Percentiles rank a stretch among this genome's conserved stretches.
Evolutionary conservation across 2,797 vertebrate genomes (phyloP).

Genomic region (Glossophaga mutica): DNA sequence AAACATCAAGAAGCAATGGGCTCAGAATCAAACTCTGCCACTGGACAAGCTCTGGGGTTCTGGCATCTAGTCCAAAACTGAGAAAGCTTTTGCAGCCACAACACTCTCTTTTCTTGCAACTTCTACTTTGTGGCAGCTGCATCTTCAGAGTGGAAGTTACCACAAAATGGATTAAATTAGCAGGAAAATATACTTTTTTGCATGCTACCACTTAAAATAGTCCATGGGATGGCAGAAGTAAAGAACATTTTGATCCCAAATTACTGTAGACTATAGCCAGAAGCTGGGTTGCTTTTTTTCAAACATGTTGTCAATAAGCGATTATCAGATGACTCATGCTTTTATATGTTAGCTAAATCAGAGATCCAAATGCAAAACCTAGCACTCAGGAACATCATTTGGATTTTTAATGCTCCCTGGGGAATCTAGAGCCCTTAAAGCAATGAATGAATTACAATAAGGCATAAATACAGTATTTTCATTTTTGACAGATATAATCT

Average conservation of each 20-base stretch:
- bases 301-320: conserved; percentile 53
- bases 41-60: background rate
- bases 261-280: conserved; percentile 63
- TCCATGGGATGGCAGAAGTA: background rate
- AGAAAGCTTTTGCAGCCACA: background rate
- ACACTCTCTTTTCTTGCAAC: conserved; percentile 34
- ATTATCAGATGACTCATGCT: conserved; percentile 35
- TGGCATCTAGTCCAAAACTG: background rate
- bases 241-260: conserved; percentile 58
- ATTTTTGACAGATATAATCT: conserved; percentile 53
- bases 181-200: conserved; percentile 66
- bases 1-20: background rate
- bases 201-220: conserved; percentile 65
- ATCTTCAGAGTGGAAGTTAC: conserved; percentile 66
- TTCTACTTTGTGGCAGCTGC: conserved; percentile 48
- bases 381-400: conserved; percentile 41
- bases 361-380: conserved; percentile 60
- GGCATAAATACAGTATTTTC: conserved; percentile 49
- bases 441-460: conserved; percentile 50
- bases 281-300: conserved; percentile 51
- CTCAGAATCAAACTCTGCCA: background rate
- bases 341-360: conserved; percentile 53
- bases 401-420: conserved; percentile 51
- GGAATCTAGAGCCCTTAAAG: conserved; percentile 56
- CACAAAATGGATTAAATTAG: conserved; percentile 71